These are phyloP conservation scores for Leptothorax acervorum DNA, from an alignment of 2,888 invertebrate genomes.

Conservation along the genomic window DNA sequence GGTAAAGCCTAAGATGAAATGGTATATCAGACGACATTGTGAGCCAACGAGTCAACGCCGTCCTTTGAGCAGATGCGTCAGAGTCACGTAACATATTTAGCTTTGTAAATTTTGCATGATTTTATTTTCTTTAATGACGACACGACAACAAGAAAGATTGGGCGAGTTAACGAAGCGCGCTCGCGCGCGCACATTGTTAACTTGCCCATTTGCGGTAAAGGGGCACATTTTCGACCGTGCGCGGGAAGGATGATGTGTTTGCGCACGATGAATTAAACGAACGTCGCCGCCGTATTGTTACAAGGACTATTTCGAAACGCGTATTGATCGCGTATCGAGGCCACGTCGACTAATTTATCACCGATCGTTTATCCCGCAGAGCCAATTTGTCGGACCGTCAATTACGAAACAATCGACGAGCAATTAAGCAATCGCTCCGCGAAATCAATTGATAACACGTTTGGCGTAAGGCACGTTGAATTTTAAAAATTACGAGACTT, in stretches of 20 bases:
- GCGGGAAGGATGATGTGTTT: neutral
- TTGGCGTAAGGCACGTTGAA: slow-evolving; percentile 15
- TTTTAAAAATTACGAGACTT: slow-evolving; percentile 29
- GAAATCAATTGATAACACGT: slow-evolving; percentile 64
- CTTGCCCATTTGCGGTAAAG: neutral
- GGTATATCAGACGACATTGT: slow-evolving; percentile 19
- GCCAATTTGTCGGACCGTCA: slow-evolving; percentile 70
- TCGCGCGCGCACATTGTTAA: slow-evolving; percentile 3
- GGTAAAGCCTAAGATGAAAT: slow-evolving; percentile 7
- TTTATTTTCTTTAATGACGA: slow-evolving; percentile 5
- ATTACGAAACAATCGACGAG: slow-evolving; percentile 70
- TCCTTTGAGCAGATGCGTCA: slow-evolving; percentile 33
- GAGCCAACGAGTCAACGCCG: slow-evolving; percentile 43
- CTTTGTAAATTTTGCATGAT: neutral
- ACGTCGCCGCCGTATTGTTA: neutral
- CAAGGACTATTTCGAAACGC: slow-evolving; percentile 34
- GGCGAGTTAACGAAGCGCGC: slow-evolving; percentile 20
- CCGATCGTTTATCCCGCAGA: slow-evolving; percentile 63
- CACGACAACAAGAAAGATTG: neutral
- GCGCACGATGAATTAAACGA: slow-evolving; percentile 16
- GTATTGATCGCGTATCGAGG: slow-evolving; percentile 18
- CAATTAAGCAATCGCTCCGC: slow-evolving; percentile 67
- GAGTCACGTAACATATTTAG: neutral
- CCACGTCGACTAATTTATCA: slow-evolving; percentile 69
- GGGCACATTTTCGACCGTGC: neutral